phyloP scores from a whole-genome alignment of 2,113 vertebrate species.

The Nannobrachium achirus region DNA sequence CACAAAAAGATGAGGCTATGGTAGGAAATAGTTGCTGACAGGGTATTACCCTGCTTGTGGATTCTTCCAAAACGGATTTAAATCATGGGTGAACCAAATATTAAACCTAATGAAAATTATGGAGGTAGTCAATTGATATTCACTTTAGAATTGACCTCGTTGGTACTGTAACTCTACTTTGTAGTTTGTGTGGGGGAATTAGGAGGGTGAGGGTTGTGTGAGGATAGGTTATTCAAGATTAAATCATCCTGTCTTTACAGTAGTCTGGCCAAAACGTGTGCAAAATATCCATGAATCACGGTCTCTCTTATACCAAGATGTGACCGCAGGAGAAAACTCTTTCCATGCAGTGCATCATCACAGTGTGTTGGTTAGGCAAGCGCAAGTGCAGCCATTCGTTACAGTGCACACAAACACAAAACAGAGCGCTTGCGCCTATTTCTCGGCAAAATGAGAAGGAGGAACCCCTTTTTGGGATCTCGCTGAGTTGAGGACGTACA shows the following conservation, averaged over 20 bases:
- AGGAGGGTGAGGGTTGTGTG: constrained; percentile 8
- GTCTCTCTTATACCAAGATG: constrained; percentile 58
- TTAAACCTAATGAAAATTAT: constrained; percentile 17
- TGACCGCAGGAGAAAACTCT: constrained; percentile 69
- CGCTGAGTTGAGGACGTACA: constrained; percentile 58
- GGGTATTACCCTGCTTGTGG: constrained; percentile 8
- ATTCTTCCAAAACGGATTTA: constrained; percentile 46
- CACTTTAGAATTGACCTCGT: not conserved
- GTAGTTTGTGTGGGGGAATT: no score
- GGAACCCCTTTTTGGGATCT: constrained; percentile 25
- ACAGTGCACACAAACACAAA: constrained; percentile 37
- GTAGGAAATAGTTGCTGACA: constrained; percentile 25
- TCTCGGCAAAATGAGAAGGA: constrained; percentile 21
- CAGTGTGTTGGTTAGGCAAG: constrained; percentile 22
- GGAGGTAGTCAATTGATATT: constrained; percentile 10
- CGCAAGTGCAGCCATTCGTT: constrained; percentile 36
- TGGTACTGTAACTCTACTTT: constrained; percentile 31
- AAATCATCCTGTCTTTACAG: constrained; percentile 57
- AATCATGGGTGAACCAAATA: constrained; percentile 16
- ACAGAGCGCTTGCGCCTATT: constrained; percentile 14
- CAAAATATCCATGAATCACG: constrained; percentile 70
- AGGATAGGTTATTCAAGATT: constrained; percentile 41
- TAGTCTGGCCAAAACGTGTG: constrained; percentile 62
- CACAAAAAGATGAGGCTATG: constrained; percentile 2
- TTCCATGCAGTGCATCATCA: constrained; percentile 64